Conservation (phyloP, 2,888 invertebrate genomes). For the Zele albiditarsus region DNA sequence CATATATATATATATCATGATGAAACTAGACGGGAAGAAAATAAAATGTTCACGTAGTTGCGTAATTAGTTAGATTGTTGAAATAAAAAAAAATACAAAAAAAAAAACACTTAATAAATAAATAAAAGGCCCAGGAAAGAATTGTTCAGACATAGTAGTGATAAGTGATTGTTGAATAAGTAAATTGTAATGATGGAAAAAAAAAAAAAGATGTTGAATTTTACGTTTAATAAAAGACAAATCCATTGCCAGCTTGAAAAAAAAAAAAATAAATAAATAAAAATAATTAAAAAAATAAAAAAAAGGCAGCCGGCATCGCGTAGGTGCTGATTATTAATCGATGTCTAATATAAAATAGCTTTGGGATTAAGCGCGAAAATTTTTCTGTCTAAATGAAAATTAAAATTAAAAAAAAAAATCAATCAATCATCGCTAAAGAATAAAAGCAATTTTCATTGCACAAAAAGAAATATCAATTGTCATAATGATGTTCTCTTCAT, state of each 20-base stretch:
- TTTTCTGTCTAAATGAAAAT: conserved; percentile 1
- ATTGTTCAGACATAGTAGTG: conserved; percentile 10
- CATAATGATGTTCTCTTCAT: neutral
- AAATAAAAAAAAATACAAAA: conserved; percentile 15
- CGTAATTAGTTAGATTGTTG: conserved; percentile 34
- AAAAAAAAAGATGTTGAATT: neutral
- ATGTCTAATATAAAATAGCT: conserved; percentile 42
- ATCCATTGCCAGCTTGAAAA: conserved; percentile 24
- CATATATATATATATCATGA: conserved; percentile 13
- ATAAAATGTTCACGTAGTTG: conserved; percentile 37
- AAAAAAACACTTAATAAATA: conserved; percentile 32
- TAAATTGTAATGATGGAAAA: neutral
- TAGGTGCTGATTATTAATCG: conserved; percentile 50
- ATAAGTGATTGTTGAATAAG: conserved; percentile 1
- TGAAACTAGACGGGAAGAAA: neutral
- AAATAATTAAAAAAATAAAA: conserved; percentile 17
- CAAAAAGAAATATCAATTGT: conserved; percentile 37
- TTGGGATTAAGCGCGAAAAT: conserved; percentile 14
- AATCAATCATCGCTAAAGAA: conserved; percentile 60
- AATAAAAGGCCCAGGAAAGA: neutral
- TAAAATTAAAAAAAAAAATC: conserved; percentile 29
- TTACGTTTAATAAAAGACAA: conserved; percentile 31
- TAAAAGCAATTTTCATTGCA: conserved; percentile 46
- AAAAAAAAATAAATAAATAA: conserved; percentile 5
- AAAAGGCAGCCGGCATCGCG: conserved; percentile 34